Conservation (phyloP, 1,140 invertebrate genomes). For the Calephelis nemesis region DNA sequence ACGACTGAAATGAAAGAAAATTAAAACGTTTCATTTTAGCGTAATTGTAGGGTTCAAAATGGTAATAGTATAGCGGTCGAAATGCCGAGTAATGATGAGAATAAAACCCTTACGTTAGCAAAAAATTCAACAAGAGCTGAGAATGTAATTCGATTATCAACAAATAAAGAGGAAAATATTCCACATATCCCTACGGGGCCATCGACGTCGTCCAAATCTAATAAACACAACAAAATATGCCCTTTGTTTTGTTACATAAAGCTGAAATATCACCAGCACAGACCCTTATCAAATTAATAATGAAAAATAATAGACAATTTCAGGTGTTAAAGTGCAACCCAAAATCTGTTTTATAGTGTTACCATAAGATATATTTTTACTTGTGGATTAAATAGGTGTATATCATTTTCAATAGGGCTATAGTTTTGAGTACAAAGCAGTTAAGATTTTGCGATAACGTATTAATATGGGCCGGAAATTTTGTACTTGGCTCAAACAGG, state of each 20-base stretch:
- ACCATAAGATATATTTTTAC: conserved; percentile 41
- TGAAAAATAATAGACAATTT: conserved; percentile 59
- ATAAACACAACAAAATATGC: conserved; percentile 15
- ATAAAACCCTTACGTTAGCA: too few relatives aligned
- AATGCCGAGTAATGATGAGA: too few relatives aligned
- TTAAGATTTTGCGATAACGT: conserved; percentile 74
- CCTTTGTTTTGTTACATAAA: conserved; percentile 23
- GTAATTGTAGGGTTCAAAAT: too few relatives aligned
- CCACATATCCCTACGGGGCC: conserved; percentile 9
- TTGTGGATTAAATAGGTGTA: conserved; percentile 45
- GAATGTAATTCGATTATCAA: conserved; percentile 9
- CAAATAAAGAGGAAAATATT: conserved; percentile 10
- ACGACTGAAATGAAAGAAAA: too few relatives aligned
- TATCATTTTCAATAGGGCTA: conserved; percentile 68
- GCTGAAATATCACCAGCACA: conserved; percentile 34
- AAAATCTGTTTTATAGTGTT: conserved; percentile 32
- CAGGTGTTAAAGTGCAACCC: conserved; percentile 16
- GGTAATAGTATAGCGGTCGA: too few relatives aligned
- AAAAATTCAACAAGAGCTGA: background rate
- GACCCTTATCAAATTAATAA: conserved; percentile 73
- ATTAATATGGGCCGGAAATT: conserved; percentile 76
- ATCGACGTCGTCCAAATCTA: conserved; percentile 2
- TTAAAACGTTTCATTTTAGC: too few relatives aligned
- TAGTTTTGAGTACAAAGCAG: conserved; percentile 72
- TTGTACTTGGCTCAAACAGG: conserved; percentile 45